Percentiles rank a stretch among this genome's conserved stretches.
Evolutionary conservation across 2,113 vertebrate species (phyloP).

Genomic region (Tachysurus vachellii): DNA sequence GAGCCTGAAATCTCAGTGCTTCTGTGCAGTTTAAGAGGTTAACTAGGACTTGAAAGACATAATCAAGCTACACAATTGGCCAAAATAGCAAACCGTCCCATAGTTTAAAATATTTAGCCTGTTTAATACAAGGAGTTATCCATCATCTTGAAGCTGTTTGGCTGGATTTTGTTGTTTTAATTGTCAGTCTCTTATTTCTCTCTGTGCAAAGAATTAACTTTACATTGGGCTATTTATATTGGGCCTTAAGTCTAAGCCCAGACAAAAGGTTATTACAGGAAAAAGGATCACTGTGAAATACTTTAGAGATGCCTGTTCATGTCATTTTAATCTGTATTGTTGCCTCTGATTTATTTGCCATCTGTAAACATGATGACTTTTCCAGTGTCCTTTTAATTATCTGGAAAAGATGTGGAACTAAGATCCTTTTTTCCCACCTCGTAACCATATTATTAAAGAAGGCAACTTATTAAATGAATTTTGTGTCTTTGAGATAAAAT

Average conservation of each 20-base stretch:
- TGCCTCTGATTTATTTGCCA: slow-evolving; percentile 46
- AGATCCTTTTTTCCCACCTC: slow-evolving; percentile 32
- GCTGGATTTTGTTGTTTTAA: slow-evolving; percentile 38
- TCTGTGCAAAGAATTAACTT: slow-evolving; percentile 38
- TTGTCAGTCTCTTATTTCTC: slow-evolving; percentile 42
- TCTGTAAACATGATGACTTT: slow-evolving; percentile 49
- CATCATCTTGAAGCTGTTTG: slow-evolving; percentile 34
- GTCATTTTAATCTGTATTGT: slow-evolving; percentile 39
- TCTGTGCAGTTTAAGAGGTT: not conserved
- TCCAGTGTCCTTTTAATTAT: slow-evolving; percentile 44
- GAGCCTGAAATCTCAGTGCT: not conserved
- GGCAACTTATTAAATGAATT: slow-evolving; percentile 28
- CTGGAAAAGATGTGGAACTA: slow-evolving; percentile 40
- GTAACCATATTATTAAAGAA: slow-evolving; percentile 37
- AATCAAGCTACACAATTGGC: slow-evolving; percentile 1
- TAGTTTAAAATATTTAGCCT: slow-evolving; percentile 25
- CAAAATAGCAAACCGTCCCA: not conserved
- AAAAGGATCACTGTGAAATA: slow-evolving; percentile 48
- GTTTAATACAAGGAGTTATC: slow-evolving; percentile 10
- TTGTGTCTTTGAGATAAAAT: slow-evolving; percentile 24
- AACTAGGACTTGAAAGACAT: slow-evolving; percentile 1
- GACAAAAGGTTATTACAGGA: slow-evolving; percentile 39
- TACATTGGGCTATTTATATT: slow-evolving; percentile 47
- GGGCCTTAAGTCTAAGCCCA: slow-evolving; percentile 41
- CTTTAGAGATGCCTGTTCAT: slow-evolving; percentile 28